Evolutionary conservation across 2,888 invertebrate genomes (phyloP).

Genomic region (Temnothorax rugatulus): DNA sequence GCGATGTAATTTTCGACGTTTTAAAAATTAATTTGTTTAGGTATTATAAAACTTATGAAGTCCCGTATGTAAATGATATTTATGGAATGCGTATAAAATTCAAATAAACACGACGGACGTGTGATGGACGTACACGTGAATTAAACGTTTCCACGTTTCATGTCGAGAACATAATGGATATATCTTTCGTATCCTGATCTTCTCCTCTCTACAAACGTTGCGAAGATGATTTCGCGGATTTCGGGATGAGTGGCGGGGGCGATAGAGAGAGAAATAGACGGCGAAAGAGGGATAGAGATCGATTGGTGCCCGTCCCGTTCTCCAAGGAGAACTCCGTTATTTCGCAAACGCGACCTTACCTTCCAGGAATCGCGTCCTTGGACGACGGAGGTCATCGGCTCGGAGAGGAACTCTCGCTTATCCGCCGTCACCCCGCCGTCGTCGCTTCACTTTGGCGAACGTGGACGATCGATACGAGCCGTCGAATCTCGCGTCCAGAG

Average conservation of each 20-base stretch:
- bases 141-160: conserved; percentile 2
- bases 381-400: conserved; percentile 65
- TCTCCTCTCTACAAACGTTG: conserved; percentile 14
- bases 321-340: conserved; percentile 63
- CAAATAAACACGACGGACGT: not conserved
- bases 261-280: not conserved
- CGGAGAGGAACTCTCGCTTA: conserved; percentile 60
- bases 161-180: not conserved
- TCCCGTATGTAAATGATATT: not conserved
- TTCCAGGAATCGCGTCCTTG: conserved; percentile 64
- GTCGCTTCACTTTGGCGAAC: conserved; percentile 65
- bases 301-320: conserved; percentile 37
- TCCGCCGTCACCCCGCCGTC: conserved; percentile 23
- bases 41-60: not conserved
- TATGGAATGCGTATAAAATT: not conserved
- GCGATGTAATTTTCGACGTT: not conserved
- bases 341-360: conserved; percentile 63
- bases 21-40: not conserved
- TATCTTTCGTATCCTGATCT: conserved; percentile 13
- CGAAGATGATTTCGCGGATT: conserved; percentile 20
- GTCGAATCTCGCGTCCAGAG: conserved; percentile 30
- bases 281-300: conserved; percentile 47
- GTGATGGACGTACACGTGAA: not conserved
- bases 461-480: conserved; percentile 66
- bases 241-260: not conserved